These are phyloP conservation scores for Pluvialis apricaria DNA, from an alignment of 2,113 vertebrate genomes.

Conservation along the genomic window DNA sequence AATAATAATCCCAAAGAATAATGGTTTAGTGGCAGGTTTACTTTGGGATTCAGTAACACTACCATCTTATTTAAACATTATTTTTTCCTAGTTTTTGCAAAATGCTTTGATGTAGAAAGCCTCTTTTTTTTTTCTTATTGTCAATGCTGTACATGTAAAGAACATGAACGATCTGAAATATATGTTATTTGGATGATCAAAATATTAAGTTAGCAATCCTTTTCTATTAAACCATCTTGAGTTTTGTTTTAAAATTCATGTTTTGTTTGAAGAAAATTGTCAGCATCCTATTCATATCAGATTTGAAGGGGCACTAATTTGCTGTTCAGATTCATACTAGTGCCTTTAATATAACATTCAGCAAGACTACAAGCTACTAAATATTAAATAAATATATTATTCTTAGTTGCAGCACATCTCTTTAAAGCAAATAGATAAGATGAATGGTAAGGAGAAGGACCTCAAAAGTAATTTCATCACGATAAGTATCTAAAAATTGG, in stretches of 20 bases:
- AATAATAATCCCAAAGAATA: constrained; percentile 11
- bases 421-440: not conserved
- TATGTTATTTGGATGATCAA: not conserved
- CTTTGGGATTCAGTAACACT: not conserved
- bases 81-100: not conserved
- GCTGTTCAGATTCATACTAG: not conserved
- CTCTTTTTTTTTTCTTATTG: not conserved
- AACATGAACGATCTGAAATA: not conserved
- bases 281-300: not conserved
- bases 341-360: not conserved
- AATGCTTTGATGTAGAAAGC: not conserved
- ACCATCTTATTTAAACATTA: not conserved
- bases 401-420: not conserved
- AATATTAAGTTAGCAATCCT: not conserved
- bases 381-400: constrained; percentile 19
- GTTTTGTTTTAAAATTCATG: constrained; percentile 25
- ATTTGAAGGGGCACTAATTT: not conserved
- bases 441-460: not conserved
- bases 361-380: not conserved
- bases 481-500: not conserved
- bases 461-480: not conserved
- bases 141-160: not conserved
- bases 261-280: constrained; percentile 5
- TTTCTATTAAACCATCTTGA: not conserved
- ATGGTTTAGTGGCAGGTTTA: not conserved